Conservation (phyloP, 1,140 invertebrate genomes). For the Bombus pascuorum region DNA sequence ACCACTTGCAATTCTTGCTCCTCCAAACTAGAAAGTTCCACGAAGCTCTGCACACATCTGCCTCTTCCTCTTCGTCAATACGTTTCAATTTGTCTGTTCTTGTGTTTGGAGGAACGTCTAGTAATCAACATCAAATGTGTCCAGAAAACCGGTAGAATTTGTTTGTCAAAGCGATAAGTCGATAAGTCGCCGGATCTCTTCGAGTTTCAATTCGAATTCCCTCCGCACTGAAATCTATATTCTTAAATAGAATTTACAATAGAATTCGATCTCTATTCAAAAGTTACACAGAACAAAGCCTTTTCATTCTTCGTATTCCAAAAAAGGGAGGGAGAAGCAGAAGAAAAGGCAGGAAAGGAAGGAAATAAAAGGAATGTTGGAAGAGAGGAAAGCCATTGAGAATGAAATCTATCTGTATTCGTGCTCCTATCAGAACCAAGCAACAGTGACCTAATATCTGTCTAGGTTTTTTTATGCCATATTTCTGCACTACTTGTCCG, state of each 20-base stretch:
- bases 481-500: no score
- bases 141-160: slow-evolving; percentile 16
- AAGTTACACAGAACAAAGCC: background rate
- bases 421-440: background rate
- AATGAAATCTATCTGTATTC: background rate
- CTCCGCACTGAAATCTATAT: background rate
- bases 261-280: background rate
- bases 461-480: no score
- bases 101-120: background rate
- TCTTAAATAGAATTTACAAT: background rate
- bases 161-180: background rate
- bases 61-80: background rate
- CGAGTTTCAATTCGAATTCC: background rate
- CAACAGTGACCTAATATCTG: no score
- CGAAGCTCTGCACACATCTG: background rate
- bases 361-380: background rate
- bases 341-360: background rate
- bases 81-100: background rate
- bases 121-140: background rate
- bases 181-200: no score
- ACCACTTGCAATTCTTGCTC: slow-evolving; percentile 23
- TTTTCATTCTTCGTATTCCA: no score
- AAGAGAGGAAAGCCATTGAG: background rate
- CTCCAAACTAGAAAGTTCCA: background rate
- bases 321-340: background rate